Base-by-base conservation (phyloP, 2,113 vertebrate genomes). In the Pipa parva region DNA sequence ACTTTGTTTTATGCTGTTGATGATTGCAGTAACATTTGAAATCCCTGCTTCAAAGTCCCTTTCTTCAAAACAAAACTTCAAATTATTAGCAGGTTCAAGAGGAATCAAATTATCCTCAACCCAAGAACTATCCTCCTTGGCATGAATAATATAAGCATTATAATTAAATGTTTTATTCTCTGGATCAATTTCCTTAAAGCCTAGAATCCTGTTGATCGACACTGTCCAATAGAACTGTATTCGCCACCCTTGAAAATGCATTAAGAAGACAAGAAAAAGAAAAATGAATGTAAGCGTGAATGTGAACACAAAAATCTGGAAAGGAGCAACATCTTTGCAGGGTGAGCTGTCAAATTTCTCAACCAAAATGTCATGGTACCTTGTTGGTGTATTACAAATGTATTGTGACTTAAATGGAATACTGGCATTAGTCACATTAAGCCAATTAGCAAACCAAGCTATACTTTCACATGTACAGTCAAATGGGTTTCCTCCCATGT, bases 381-480 rank as follows among this genome's bases (percentile, higher is more conserved):
- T 81, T 3, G 83, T 76, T 0, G 96, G 97, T 0, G 97, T 99
- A 62, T 98, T 98, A 76, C 97, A 99, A 37, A 81, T 31, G 12
- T 97, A 99, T 59, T 81, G 80, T 1, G 77, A 80, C 8, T 89
- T 27, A 15, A 74, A 83, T 2, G 88, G 79, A 26, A 97, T 76
- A 2, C 63, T 83, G 2, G 78, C 60, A 1, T 85, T 89, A 4
- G 89, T 96, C 21, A 2, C 15, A 61, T 97, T 95, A 25, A 98
- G 80, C 95, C 94, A 98, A 0, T 70, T 83, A 15, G 86, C 83
- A 67, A 98, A 99, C 97, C 97, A 99, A 63, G 90, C 69, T 28
- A 98, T 93, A 74, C 95, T 96, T 75, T 96, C 94, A 71, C 97
- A 99, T 0, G 97, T 99, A 72, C 97, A 99, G 46, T 99, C 96